phyloP scores from a whole-genome alignment of 2,888 invertebrate genomes.

The Bhutanitis thaidina region DNA sequence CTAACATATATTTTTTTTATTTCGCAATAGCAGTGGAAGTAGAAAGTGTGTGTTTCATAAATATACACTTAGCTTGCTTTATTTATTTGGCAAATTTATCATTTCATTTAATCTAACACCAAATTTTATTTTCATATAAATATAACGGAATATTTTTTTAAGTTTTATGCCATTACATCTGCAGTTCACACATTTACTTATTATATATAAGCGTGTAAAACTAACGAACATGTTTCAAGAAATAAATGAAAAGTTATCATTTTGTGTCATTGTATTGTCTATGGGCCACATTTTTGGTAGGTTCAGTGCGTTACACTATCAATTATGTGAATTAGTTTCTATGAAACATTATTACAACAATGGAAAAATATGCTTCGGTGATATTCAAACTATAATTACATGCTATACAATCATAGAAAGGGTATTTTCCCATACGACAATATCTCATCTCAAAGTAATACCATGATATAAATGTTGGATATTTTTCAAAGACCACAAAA shows the following conservation, averaged over 20 bases:
- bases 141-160: slow-evolving; percentile 7
- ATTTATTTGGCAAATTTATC: slow-evolving; percentile 12
- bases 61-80: neutral
- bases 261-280: slow-evolving; percentile 19
- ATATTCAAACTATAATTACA: slow-evolving; percentile 50
- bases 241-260: neutral
- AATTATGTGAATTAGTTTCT: slow-evolving; percentile 34
- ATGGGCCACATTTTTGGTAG: slow-evolving; percentile 31
- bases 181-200: neutral
- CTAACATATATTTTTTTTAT: slow-evolving; percentile 3
- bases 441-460: slow-evolving; percentile 7
- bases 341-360: slow-evolving; percentile 46
- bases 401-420: slow-evolving; percentile 41
- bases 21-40: neutral
- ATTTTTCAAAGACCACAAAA: slow-evolving; percentile 10
- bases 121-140: slow-evolving; percentile 1
- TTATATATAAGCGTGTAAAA: neutral
- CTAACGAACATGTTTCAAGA: slow-evolving; percentile 1
- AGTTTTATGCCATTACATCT: slow-evolving; percentile 5
- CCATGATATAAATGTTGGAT: neutral
- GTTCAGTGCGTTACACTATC: slow-evolving; percentile 31
- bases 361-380: slow-evolving; percentile 70
- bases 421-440: slow-evolving; percentile 9
- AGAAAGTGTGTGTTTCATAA: no score
- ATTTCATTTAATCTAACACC: neutral